These are phyloP conservation scores for Spheniscus mendiculus DNA, from an alignment of 2,113 vertebrate species.

Conservation along the genomic window DNA sequence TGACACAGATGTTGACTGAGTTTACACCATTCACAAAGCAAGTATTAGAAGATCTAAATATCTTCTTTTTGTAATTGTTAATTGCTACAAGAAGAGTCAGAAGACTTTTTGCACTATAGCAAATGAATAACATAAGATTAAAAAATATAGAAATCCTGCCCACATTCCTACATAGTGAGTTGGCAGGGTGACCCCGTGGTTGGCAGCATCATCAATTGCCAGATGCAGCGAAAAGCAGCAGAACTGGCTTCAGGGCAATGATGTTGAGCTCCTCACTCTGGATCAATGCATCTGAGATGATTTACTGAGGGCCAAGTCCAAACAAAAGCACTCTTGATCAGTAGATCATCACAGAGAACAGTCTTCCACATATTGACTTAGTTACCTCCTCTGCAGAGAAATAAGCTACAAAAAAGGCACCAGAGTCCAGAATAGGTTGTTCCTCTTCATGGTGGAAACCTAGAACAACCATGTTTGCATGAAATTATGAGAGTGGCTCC, in stretches of 20 bases:
- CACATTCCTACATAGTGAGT: fast-evolving
- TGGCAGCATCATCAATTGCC: background rate
- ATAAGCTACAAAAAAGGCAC: background rate
- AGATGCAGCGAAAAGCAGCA: background rate
- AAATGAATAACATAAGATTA: background rate
- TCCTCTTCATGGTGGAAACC: background rate
- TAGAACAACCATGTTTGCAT: background rate
- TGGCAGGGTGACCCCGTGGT: fast-evolving
- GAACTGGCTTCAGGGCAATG: background rate
- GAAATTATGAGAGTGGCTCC: background rate
- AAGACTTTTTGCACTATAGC: background rate
- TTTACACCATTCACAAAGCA: background rate
- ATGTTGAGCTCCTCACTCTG: background rate
- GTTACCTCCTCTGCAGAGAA: background rate
- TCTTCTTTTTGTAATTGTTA: background rate
- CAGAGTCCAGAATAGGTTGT: background rate
- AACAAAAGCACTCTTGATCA: background rate
- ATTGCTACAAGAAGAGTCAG: background rate
- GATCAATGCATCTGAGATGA: background rate
- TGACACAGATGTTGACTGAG: fast-evolving
- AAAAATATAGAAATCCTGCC: background rate
- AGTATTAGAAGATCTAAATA: background rate
- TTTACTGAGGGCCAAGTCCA: background rate
- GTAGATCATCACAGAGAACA: background rate
- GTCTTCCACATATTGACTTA: background rate